A percentile compares a stretch with the other conserved stretches of the same genome.
These are phyloP conservation scores for Pectinophora gossypiella DNA, from an alignment of 1,140 invertebrate genomes.

Conservation along the genomic window DNA sequence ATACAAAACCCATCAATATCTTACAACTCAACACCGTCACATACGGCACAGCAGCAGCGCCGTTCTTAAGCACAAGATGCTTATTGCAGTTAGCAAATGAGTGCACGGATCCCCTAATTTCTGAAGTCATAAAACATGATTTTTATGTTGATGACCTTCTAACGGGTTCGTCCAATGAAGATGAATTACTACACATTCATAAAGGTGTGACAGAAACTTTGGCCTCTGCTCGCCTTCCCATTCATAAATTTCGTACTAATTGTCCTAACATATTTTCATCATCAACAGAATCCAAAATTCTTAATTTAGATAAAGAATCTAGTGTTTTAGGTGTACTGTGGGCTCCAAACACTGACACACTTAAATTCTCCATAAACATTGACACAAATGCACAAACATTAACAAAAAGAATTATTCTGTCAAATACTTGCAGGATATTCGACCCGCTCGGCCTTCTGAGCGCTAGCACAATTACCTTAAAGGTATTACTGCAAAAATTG, in stretches of 20 bases:
- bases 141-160: not conserved
- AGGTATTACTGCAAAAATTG: slow-evolving; percentile 21
- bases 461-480: slow-evolving; percentile 6
- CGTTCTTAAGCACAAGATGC: slow-evolving; percentile 21
- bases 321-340: slow-evolving; percentile 7
- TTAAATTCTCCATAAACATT: slow-evolving; percentile 2
- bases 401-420: slow-evolving; percentile 15
- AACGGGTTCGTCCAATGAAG: not conserved
- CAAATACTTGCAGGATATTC: slow-evolving; percentile 16
- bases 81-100: slow-evolving; percentile 5
- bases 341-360: not conserved
- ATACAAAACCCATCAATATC: not conserved
- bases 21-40: not conserved
- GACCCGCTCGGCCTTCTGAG: slow-evolving; percentile 16
- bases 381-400: not conserved
- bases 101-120: not conserved
- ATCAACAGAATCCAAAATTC: not conserved
- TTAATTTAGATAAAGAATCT: not conserved
- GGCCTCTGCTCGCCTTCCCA: slow-evolving; percentile 5
- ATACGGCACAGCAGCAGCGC: slow-evolving; percentile 16
- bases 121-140: not conserved
- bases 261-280: slow-evolving; percentile 6
- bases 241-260: slow-evolving; percentile 17
- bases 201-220: slow-evolving; percentile 3
- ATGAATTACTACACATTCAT: slow-evolving; percentile 3